Base-by-base conservation (phyloP, 2,797 vertebrate genomes). In the Pangasius djambal region DNA sequence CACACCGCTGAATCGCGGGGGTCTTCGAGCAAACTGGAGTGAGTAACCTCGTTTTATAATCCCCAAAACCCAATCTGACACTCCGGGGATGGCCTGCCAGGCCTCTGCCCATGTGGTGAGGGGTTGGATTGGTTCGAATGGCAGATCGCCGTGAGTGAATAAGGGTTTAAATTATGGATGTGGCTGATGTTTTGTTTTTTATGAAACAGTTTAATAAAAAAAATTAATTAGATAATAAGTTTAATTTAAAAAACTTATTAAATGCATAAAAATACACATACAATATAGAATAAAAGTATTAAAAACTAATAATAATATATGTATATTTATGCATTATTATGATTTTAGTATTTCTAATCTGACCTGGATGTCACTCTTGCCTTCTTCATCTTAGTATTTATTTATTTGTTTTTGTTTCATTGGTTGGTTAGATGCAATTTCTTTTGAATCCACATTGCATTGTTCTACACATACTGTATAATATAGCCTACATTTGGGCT, bases 181-280 rank as follows among this genome's bases (percentile, higher is more conserved):
- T 69, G 67, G 67, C 67, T 69, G 28, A 67, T 67, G 63, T 67
- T 69, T 69, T 65, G 8, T 65, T 65, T 65, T 69, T 69, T 69
- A 34, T 72, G 34, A 40, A 72, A 34, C 15, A 70, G 15, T 3
- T 72, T 40, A 40, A 72, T 20, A 2, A 69, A 28, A n/a, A 65
- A 65, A 15, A 34, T 3, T 37, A 69, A 69, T 15, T 31, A 31
- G 13, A 69, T 16, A 25, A 34, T 34, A 34, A 65, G 28, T 4
- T n/a, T 31, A 31, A 31, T 69, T 31, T n/a, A 63, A 34, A 34
- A 6, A 69, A 15, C 65, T 5, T 2, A 69, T 69, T 34, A 69
- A 69, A 69, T n/a, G 10, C 12, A 70, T 37, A 37, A 37, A 37
- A 70, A 6, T 37, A 37, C 16, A 37, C 0, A 70, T 2, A 34